Base-by-base conservation (phyloP, 2,113 vertebrate species). In the Ailuropoda melanoleuca region DNA sequence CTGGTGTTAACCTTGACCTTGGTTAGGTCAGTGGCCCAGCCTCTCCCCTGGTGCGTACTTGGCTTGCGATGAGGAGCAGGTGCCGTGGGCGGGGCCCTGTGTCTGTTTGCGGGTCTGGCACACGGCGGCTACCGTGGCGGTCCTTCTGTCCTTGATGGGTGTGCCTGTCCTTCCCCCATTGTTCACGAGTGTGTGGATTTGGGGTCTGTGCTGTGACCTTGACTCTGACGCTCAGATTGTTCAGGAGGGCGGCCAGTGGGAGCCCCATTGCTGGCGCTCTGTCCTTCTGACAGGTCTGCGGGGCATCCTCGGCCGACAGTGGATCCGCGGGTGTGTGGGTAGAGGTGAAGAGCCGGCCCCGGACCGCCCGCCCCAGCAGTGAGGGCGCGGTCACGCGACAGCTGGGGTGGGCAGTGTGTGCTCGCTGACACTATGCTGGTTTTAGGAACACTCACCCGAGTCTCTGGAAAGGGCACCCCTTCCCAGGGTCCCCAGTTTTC, bases 111-210 rank as follows among this genome's bases (percentile, higher is more conserved):
- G 24, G 58, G 58, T 26, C 66, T 68, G 68, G 68, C 4, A 9
- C n/a, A 1, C 1, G 34, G 34, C 4, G 8, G 18, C 62, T 4
- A 4, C 66, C 2, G n/a, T 1, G 8, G 68, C 62, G 13, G 2
- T 37, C 19, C 19, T 8, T 23, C 66, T 4, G 24, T 29, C 58
- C 26, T 62, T 12, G 10, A 37, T 24, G 68, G 6, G 2, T 24
- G 68, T 39, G 68, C 19, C 68, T 2, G 10, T 43, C 43, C 43
- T 43, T 43, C 68, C 31, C 64, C 31, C 19, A 8, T 6, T 34
- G 62, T 43, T 39, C 37, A 23, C 37, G 9, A 3, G 68, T 11
- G 4, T n/a, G 37, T 23, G 70, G 23, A 23, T 24, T 8, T 26
- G 21, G 70, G 23, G 4, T 29, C 6, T 46, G 72, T 46, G 4